These are phyloP conservation scores for Perodicticus potto DNA, from an alignment of 2,797 vertebrate genomes.

Conservation along the genomic window DNA sequence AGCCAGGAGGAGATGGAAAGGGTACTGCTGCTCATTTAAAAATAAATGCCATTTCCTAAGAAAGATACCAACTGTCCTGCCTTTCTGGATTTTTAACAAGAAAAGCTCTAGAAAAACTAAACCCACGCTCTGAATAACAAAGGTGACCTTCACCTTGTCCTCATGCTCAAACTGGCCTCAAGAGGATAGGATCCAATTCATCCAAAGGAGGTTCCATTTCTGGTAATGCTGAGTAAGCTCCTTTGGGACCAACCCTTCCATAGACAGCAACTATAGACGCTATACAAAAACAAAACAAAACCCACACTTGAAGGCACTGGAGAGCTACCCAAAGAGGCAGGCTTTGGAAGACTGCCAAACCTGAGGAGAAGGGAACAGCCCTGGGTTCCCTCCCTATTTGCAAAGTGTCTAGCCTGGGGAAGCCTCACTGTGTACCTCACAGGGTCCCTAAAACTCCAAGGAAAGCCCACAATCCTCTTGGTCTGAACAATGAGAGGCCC, in stretches of 20 bases:
- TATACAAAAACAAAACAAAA: neutral
- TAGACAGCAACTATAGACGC: neutral
- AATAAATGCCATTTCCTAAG: constrained; percentile 53
- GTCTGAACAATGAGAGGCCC: neutral
- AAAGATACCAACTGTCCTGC: constrained; percentile 11
- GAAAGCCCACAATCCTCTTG: neutral
- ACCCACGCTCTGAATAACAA: neutral
- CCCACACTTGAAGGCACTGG: neutral
- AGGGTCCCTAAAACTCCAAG: neutral
- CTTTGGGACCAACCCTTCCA: neutral
- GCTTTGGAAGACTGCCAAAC: neutral
- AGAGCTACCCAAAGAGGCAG: neutral
- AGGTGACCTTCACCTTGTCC: neutral
- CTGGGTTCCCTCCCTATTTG: neutral
- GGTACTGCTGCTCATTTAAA: constrained; percentile 33
- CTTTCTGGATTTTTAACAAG: constrained; percentile 33
- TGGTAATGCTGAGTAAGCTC: neutral
- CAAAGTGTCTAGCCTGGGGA: neutral
- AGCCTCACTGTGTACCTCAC: neutral
- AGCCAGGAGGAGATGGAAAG: neutral
- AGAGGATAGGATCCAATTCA: neutral
- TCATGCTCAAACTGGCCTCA: neutral
- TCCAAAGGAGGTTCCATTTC: neutral
- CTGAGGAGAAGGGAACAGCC: neutral
- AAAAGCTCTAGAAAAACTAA: constrained; percentile 28